phyloP scores from a whole-genome alignment of 2,797 vertebrate species.

The Pseudotriccus pelzelni region DNA sequence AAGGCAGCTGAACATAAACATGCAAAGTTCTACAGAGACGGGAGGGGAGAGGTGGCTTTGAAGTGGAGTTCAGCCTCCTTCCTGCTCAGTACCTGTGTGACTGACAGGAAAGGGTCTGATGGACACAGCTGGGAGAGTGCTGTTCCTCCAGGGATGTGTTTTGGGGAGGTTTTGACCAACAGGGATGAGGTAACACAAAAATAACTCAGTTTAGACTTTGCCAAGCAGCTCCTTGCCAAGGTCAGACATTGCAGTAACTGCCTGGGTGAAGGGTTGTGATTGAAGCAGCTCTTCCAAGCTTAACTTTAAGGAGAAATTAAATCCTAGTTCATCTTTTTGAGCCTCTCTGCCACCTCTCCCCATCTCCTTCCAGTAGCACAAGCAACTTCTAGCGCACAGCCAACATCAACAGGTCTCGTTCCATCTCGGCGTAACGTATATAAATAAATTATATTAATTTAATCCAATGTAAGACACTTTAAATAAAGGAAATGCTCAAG shows the following conservation, averaged over 20 bases:
- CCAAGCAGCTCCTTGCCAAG: background rate
- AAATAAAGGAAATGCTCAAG: constrained; percentile 52
- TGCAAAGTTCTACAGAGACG: background rate
- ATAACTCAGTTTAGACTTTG: background rate
- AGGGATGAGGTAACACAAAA: background rate
- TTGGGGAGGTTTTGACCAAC: background rate
- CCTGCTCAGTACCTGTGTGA: accelerated
- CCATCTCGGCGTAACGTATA: background rate
- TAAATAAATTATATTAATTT: constrained; percentile 59
- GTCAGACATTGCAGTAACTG: background rate
- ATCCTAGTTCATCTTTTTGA: background rate
- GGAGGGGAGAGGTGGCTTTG: background rate
- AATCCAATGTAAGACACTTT: constrained; percentile 7
- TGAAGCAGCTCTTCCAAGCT: background rate
- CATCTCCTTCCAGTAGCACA: background rate
- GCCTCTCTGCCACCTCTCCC: background rate
- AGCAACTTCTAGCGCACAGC: background rate
- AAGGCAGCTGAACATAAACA: background rate
- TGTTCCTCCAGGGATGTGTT: background rate
- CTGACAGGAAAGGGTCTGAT: background rate
- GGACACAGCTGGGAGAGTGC: background rate
- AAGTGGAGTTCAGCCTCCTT: background rate
- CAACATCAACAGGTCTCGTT: background rate
- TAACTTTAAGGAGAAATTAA: background rate
- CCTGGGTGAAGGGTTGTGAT: background rate